These are phyloP conservation scores for Dolichotis patagonum DNA, from an alignment of 2,113 vertebrate species.

Conservation along the genomic window DNA sequence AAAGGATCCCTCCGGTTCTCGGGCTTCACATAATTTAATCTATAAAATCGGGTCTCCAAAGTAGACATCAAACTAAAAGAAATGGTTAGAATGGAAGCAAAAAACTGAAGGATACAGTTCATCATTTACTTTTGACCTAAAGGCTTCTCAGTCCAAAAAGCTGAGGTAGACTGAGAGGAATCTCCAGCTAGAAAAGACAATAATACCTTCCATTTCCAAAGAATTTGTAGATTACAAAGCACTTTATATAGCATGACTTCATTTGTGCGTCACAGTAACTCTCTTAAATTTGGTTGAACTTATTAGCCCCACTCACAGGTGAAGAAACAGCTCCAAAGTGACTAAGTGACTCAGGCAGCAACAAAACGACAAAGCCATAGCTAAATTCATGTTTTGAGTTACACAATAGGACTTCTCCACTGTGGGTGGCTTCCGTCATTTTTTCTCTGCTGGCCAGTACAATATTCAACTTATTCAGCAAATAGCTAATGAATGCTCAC, in stretches of 20 bases:
- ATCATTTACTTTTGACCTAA: constrained; percentile 9
- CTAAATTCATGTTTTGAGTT: not conserved
- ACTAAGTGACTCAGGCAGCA: not conserved
- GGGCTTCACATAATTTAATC: not conserved
- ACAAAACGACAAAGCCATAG: not conserved
- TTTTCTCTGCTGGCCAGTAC: not conserved
- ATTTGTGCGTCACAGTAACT: not conserved
- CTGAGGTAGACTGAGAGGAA: constrained; percentile 61
- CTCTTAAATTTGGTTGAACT: not conserved
- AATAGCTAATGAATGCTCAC: not conserved
- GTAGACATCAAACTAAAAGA: not conserved
- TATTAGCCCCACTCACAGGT: constrained; percentile 36
- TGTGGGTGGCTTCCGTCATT: not conserved
- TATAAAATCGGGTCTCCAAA: constrained; percentile 1
- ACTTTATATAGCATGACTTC: constrained; percentile 43
- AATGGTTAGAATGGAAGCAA: not conserved
- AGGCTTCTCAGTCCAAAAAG: constrained; percentile 35
- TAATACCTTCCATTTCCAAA: constrained; percentile 58
- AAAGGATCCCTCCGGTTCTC: not conserved
- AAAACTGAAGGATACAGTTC: not conserved
- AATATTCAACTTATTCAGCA: not conserved
- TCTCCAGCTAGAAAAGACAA: constrained; percentile 50
- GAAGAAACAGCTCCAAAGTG: constrained; percentile 39
- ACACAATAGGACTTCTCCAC: not conserved
- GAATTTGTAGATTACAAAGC: constrained; percentile 47